Base-by-base conservation (phyloP, 2,797 vertebrate species). In the Neoniphon sammara region DNA sequence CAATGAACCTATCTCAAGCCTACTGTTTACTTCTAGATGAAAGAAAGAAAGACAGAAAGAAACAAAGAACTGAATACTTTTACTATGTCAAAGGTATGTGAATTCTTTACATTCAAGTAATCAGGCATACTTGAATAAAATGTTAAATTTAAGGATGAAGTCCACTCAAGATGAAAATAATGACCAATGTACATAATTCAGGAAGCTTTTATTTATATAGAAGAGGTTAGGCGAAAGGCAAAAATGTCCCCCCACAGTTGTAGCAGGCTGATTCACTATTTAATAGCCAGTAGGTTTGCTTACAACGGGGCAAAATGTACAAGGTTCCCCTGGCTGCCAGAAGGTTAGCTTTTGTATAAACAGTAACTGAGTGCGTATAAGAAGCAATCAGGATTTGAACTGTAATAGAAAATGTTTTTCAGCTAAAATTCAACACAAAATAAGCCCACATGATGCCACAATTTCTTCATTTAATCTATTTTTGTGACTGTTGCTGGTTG, bases 181-280 rank as follows among this genome's bases (percentile, higher is more conserved):
- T 7, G 70, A 55, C 0, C 57, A 65, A 44, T 15, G 20, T 53
- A 23, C 77, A 52, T 77, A 73, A 73, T 68, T 85, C 50, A 74
- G 53, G 30, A 67, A 73, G 69, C 30, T 80, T 90, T 92, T 92
- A 92, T 91, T 92, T 50, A 80, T 80, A 70, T 44, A 71, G 59
- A 77, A 83, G 64, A 59, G 34, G 34, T 73, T 44, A 73, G 73
- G 59, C 64, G 2, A 27, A 27, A 27, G 25, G 25, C 25, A 27
- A 27, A 27, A 27, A 27, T 2, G 2, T 27, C 4, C 25, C 25
- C 2, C 25, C 25, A 27, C 25, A 27, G 2, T 27, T 27, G 25
- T 27, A 27, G 25, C 25, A 27, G 25, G 25, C 25, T 27, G 25
- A 27, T 27, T 27, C 25, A 27, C 25, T 44, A 30, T 30, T 36